Evolutionary conservation across 2,797 vertebrate species (phyloP).

Genomic region (Scarus forsteni): DNA sequence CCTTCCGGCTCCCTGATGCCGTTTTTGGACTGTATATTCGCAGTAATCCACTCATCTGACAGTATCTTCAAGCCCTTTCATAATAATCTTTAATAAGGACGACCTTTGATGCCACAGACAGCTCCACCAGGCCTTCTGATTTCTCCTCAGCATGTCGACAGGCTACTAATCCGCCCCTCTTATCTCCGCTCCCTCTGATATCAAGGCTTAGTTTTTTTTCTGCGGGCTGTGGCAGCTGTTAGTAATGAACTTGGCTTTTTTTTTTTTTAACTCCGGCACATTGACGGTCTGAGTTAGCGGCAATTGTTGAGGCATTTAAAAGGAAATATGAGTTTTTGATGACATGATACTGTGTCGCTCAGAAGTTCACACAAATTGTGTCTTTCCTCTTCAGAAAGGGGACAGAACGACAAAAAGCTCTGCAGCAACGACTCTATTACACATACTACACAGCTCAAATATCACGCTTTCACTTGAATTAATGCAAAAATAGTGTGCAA

Average conservation of each 20-base stretch:
- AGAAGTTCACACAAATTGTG: slow-evolving; percentile 10
- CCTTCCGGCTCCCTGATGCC: slow-evolving; percentile 53
- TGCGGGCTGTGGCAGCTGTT: slow-evolving; percentile 56
- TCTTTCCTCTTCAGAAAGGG: slow-evolving; percentile 19
- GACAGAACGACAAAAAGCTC: slow-evolving; percentile 4
- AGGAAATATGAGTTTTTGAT: slow-evolving; percentile 42
- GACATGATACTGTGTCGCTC: slow-evolving; percentile 26
- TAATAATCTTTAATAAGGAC: slow-evolving; percentile 75
- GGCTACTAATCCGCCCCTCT: slow-evolving; percentile 72
- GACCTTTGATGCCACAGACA: slow-evolving; percentile 77
- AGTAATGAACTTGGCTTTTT: slow-evolving; percentile 73
- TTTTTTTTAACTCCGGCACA: slow-evolving; percentile 29
- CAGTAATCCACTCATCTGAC: slow-evolving; percentile 74
- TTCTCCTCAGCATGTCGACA: slow-evolving; percentile 63
- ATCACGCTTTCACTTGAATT: slow-evolving; percentile 10
- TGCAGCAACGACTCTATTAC: background rate
- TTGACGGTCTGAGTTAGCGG: slow-evolving; percentile 28
- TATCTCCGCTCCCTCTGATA: slow-evolving; percentile 73
- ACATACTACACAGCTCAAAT: slow-evolving; percentile 10
- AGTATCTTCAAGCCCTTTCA: slow-evolving; percentile 65
- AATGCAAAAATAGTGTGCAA: too few relatives aligned
- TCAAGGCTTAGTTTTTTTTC: slow-evolving; percentile 63
- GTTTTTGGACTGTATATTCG: slow-evolving; percentile 60
- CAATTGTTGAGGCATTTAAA: slow-evolving; percentile 36
- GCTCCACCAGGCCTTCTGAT: slow-evolving; percentile 68